These are phyloP conservation scores for Chiridota heheva DNA, from an alignment of 35 echinoderm and acorn worm genomes.

Conservation along the genomic window DNA sequence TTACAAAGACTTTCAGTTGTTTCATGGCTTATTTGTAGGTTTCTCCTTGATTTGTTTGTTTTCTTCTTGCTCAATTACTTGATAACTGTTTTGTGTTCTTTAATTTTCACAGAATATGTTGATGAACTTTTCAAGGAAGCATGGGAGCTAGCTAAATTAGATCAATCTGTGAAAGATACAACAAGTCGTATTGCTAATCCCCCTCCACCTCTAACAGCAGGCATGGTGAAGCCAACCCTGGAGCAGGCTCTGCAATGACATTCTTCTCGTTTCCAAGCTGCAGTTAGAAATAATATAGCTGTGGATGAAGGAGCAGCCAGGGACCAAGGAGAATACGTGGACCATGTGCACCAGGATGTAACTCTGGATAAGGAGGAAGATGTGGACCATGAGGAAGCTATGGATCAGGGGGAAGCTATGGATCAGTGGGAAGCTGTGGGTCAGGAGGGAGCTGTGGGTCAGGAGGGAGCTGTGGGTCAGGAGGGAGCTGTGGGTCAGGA, in stretches of 20 bases:
- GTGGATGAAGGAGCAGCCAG: too few species aligned
- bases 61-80: background rate
- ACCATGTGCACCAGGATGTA: too few species aligned
- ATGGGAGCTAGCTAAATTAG: background rate
- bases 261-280: background rate
- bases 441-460: too few species aligned
- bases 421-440: too few species aligned
- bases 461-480: too few species aligned
- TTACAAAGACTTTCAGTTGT: background rate
- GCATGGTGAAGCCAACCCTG: background rate
- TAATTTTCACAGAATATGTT: background rate
- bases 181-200: background rate
- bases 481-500: too few species aligned
- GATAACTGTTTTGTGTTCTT: background rate
- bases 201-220: background rate
- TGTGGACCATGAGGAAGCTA: too few species aligned
- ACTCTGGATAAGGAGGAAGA: too few species aligned
- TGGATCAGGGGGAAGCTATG: too few species aligned
- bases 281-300: too few species aligned
- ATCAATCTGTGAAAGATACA: too few species aligned
- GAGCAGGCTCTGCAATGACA: background rate
- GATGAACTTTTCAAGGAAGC: constrained; percentile 1
- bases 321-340: too few species aligned
- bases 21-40: background rate
- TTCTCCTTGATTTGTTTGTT: background rate